Percentiles rank a stretch among this genome's conserved stretches.
These are phyloP conservation scores for Melanargia galathea DNA, from an alignment of 2,888 invertebrate genomes.

Conservation along the genomic window DNA sequence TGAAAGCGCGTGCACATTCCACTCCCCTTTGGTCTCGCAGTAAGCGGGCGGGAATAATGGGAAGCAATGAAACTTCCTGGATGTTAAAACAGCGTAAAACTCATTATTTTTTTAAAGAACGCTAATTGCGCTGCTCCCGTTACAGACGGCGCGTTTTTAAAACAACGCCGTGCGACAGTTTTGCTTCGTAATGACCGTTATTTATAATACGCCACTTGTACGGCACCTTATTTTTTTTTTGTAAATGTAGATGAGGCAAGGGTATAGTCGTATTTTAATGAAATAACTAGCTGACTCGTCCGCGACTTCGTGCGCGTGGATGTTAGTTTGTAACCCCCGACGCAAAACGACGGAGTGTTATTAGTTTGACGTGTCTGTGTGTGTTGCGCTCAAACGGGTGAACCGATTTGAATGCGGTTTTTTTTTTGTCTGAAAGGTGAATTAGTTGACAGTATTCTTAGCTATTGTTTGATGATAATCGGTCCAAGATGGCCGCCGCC, in stretches of 20 bases:
- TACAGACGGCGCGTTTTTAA: constrained; percentile 41
- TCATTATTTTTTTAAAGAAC: constrained; percentile 41
- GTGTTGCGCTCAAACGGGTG: no score
- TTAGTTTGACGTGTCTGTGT: no score
- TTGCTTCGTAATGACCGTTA: constrained; percentile 39
- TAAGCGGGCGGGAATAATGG: constrained; percentile 35
- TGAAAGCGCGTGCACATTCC: constrained; percentile 13
- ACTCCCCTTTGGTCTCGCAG: constrained; percentile 20
- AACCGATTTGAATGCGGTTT: no score
- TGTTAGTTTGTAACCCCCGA: no score
- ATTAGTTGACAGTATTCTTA: no score
- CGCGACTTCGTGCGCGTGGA: no score
- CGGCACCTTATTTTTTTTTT: constrained; percentile 6
- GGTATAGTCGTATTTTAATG: background rate
- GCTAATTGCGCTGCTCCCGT: constrained; percentile 46
- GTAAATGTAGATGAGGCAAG: background rate
- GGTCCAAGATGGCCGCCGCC: no score
- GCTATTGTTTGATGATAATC: no score
- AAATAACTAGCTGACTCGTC: background rate
- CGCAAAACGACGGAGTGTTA: no score
- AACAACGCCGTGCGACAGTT: constrained; percentile 36
- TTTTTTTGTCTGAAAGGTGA: no score
- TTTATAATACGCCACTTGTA: constrained; percentile 30
- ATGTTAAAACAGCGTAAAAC: constrained; percentile 40
- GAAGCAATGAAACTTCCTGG: constrained; percentile 37